Percentiles rank a stretch among this genome's conserved stretches.
Evolutionary conservation across 2,888 invertebrate genomes (phyloP).

Genomic region (Dasysyrphus albostriatus): DNA sequence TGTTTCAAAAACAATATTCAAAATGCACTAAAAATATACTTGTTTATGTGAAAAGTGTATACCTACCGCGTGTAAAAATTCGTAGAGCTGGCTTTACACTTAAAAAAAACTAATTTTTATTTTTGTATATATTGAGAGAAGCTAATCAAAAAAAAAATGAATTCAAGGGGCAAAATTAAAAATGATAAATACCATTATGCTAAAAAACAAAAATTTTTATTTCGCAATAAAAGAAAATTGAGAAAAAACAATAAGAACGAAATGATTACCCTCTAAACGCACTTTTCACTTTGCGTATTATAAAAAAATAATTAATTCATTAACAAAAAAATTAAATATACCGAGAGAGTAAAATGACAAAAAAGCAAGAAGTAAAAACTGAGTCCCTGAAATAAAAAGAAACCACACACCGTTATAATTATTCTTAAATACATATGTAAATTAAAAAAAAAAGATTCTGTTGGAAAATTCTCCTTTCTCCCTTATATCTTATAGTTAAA

Average conservation of each 20-base stretch:
- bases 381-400: constrained; percentile 50
- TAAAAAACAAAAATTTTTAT: not conserved
- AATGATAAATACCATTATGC: not conserved
- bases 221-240: not conserved
- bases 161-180: not conserved
- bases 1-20: too few species aligned
- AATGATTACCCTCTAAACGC: not conserved
- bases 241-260: not conserved
- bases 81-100: too few species aligned
- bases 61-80: not conserved
- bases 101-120: not conserved
- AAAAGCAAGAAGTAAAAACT: constrained; percentile 20
- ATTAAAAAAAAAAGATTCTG: constrained; percentile 31
- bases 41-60: too few species aligned
- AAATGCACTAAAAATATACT: too few species aligned
- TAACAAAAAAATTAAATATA: constrained; percentile 26
- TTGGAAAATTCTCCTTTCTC: constrained; percentile 63
- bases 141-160: not conserved
- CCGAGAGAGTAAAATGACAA: constrained; percentile 32
- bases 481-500: constrained; percentile 47
- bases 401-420: constrained; percentile 57
- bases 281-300: not conserved
- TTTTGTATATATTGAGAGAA: not conserved
- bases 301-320: not conserved
- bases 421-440: constrained; percentile 33